Base-by-base conservation (phyloP, 2,797 vertebrate genomes). In the Rhynchonycteris naso region DNA sequence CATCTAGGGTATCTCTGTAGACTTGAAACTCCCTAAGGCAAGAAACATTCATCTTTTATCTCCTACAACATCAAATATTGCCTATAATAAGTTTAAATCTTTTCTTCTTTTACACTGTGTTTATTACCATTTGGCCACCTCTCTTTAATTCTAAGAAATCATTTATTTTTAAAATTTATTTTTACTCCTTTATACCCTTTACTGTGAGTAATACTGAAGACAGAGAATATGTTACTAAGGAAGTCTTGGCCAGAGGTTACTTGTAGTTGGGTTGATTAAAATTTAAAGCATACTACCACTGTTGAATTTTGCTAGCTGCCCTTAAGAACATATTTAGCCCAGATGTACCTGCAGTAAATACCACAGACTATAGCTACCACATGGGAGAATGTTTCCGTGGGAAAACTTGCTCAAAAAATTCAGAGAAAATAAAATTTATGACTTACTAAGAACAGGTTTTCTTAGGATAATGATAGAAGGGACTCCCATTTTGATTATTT, bases 201-300 rank as follows among this genome's bases (percentile, higher is more conserved):
- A 50, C 75, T 88, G 21, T 54, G 92, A 93, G 33, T 82, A 81
- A 93, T 35, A 88, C 50, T 66, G 54, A 94, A 85, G 90, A 95
- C 50, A 96, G 88, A 85, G 24, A 96, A 86, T 93, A 78, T 50
- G 8, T 96, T 86, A 59, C 12, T 28, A 5, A 80, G 52, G 56
- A 59, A 68, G 22, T 71, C 78, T 91, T 92, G 94, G 69, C 79
- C 92, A 93, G 74, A 95, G 85, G 74, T 95, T 71, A 89, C 61
- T 96, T 92, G 61, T 91, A 90, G 63, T 93, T 95, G 94, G 84
- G 15, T 86, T 94, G 66, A 65, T 69, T 96, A 79, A 82, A 95
- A 97, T 92, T 96, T 66, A 76, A 93, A 96, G 88, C 33, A 33
- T 80, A 80, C 92, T 90, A 80, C 33, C 84, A 85, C 56, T 61